phyloP scores from a whole-genome alignment of 2,888 invertebrate species.

The Napeogenes inachia region DNA sequence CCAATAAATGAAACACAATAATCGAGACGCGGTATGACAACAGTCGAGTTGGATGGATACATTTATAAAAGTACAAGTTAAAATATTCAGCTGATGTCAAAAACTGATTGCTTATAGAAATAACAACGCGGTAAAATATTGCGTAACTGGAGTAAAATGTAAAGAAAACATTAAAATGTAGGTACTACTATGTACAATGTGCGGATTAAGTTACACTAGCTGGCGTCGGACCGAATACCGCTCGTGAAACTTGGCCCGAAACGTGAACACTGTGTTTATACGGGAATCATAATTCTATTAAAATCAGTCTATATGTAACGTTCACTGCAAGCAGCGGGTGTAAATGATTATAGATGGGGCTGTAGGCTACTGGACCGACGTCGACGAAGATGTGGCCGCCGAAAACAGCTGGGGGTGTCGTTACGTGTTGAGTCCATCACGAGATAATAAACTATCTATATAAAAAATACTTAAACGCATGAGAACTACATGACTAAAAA shows the following conservation, averaged over 20 bases:
- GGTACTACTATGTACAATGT: too few species aligned
- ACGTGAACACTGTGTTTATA: not conserved
- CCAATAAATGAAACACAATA: not conserved
- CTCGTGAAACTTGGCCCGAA: too few species aligned
- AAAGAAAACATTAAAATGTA: not conserved
- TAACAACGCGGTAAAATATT: slow-evolving; percentile 1
- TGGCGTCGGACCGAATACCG: too few species aligned
- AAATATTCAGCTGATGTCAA: too few species aligned
- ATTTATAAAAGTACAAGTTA: too few species aligned
- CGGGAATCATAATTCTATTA: not conserved
- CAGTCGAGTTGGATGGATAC: too few species aligned
- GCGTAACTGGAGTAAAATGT: slow-evolving; percentile 3
- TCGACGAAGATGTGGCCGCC: too few species aligned
- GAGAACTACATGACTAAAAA: slow-evolving; percentile 51
- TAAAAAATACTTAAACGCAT: slow-evolving; percentile 44
- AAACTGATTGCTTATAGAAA: not conserved
- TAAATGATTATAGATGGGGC: too few species aligned
- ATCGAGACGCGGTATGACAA: not conserved
- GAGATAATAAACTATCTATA: not conserved
- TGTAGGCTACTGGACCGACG: too few species aligned
- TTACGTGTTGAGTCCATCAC: not conserved
- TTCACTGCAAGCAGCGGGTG: not conserved
- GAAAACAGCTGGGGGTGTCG: too few species aligned
- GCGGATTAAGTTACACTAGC: too few species aligned
- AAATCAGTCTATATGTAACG: slow-evolving; percentile 3